A percentile compares a stretch with the other conserved stretches of the same genome.
These are phyloP conservation scores for Drosophila willistoni DNA, from an alignment of 1,140 invertebrate species.

Conservation along the genomic window DNA sequence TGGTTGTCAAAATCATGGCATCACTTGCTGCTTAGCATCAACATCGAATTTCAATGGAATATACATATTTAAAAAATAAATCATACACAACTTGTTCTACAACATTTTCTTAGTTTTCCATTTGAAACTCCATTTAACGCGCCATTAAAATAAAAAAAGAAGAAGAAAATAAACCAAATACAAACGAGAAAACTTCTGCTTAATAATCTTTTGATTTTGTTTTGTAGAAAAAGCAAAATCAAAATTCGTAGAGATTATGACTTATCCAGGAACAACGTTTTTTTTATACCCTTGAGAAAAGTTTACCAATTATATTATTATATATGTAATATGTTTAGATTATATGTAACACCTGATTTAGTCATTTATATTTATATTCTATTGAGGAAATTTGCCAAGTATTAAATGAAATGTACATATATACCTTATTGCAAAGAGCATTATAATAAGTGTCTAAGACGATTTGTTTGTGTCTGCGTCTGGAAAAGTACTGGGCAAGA, in stretches of 20 bases:
- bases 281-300: not conserved
- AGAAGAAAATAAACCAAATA: not conserved
- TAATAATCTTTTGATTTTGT: conserved; percentile 30
- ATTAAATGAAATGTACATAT: not conserved
- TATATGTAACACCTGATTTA: no score
- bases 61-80: no score
- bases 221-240: conserved; percentile 28
- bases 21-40: conserved; percentile 11
- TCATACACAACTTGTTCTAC: not conserved
- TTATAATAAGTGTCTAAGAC: conserved; percentile 47
- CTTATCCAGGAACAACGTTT: no score
- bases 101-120: not conserved
- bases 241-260: conserved; percentile 4
- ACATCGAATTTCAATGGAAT: conserved; percentile 28
- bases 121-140: conserved; percentile 7
- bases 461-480: conserved; percentile 67
- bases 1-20: conserved; percentile 7
- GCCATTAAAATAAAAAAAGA: not conserved
- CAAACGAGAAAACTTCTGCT: not conserved
- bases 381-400: not conserved
- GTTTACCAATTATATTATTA: no score
- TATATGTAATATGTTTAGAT: no score
- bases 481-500: conserved; percentile 44
- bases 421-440: conserved; percentile 15
- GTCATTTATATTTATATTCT: no score